These are phyloP conservation scores for Chrysolina americana DNA, from an alignment of 2,888 invertebrate genomes.

Conservation along the genomic window DNA sequence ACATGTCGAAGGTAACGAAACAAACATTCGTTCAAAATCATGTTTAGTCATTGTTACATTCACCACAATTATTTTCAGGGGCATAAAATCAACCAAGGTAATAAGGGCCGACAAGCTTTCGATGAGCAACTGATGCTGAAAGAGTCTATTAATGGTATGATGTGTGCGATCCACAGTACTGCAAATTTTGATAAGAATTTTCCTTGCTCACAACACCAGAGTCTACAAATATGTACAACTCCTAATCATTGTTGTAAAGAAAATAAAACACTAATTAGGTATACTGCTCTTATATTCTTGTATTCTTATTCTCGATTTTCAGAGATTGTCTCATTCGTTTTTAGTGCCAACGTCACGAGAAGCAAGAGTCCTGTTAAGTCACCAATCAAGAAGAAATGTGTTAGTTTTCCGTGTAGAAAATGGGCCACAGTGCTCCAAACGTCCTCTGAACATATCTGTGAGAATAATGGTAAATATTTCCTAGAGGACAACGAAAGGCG, in stretches of 20 bases:
- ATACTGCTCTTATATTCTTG: neutral
- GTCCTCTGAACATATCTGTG: slow-evolving; percentile 14
- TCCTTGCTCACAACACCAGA: slow-evolving; percentile 22
- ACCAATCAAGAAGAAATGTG: slow-evolving; percentile 11
- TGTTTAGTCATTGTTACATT: neutral
- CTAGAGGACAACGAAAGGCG: neutral
- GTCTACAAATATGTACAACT: slow-evolving; percentile 14
- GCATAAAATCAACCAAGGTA: slow-evolving; percentile 2
- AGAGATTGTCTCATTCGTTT: neutral
- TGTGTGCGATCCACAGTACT: slow-evolving; percentile 8
- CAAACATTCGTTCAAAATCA: neutral
- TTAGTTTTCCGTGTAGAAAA: slow-evolving; percentile 23
- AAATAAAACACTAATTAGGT: slow-evolving; percentile 9
- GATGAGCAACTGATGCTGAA: slow-evolving; percentile 12
- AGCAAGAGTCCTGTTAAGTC: slow-evolving; percentile 14
- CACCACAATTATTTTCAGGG: slow-evolving; percentile 1
- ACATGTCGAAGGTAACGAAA: slow-evolving; percentile 26
- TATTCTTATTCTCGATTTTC: neutral
- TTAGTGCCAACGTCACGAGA: neutral
- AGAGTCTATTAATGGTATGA: slow-evolving; percentile 3
- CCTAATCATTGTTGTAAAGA: neutral
- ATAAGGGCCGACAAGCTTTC: neutral
- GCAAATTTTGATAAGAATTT: slow-evolving; percentile 16
- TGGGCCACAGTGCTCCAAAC: slow-evolving; percentile 20
- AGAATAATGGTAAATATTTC: slow-evolving; percentile 20